Conservation (phyloP, 2,797 vertebrate species). For the Paramormyrops hopkinsi region DNA sequence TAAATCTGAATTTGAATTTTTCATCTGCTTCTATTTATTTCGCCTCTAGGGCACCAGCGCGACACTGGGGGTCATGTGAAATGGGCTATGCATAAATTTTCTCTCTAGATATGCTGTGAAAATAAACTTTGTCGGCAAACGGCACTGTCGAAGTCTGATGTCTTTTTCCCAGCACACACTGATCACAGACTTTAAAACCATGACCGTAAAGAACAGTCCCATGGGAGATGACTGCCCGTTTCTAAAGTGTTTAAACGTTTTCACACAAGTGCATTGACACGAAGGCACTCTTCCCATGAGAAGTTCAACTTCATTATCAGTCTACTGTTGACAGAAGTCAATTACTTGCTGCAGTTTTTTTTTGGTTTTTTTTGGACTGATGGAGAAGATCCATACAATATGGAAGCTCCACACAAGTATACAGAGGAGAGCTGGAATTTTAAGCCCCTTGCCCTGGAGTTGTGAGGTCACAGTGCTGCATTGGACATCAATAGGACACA, state of each 20-base stretch:
- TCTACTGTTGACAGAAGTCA: slow-evolving; percentile 5
- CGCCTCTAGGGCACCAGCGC: neutral
- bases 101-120: neutral
- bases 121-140: neutral
- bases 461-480: neutral
- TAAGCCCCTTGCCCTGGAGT: neutral
- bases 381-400: neutral
- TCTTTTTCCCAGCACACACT: neutral
- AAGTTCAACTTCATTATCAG: neutral
- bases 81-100: slow-evolving; percentile 2
- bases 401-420: neutral
- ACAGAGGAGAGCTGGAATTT: neutral
- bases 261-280: neutral
- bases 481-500: neutral
- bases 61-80: slow-evolving; percentile 4
- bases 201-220: neutral
- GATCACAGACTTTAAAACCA: neutral
- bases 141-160: neutral
- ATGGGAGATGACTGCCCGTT: neutral
- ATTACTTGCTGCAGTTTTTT: neutral
- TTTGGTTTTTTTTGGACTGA: neutral
- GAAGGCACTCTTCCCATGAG: neutral
- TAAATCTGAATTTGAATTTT: neutral
- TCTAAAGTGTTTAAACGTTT: neutral
- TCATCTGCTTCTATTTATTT: neutral